Evolutionary conservation across 1,140 invertebrate species (phyloP).

Genomic region (Drosophila bipectinata): DNA sequence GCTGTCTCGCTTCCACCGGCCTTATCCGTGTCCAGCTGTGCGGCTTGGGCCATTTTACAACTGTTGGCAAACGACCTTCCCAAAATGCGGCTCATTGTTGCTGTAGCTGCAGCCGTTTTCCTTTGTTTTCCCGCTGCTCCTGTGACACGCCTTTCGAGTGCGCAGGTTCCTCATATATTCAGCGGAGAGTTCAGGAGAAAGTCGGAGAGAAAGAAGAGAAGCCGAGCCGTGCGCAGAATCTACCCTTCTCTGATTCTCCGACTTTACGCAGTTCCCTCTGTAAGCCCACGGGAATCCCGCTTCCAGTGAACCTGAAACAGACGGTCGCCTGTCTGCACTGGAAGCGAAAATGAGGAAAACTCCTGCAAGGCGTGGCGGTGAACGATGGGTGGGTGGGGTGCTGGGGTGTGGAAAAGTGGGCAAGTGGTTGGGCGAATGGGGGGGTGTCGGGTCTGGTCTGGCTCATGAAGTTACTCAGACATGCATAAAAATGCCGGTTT

Average conservation of each 20-base stretch:
- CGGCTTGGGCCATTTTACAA: constrained; percentile 68
- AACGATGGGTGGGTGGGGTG: neutral
- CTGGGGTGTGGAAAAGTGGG: constrained; percentile 2
- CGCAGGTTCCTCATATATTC: constrained; percentile 61
- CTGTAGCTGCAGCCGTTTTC: constrained; percentile 25
- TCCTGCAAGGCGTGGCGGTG: constrained; percentile 48
- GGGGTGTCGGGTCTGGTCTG: constrained; percentile 53
- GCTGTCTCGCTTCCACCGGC: constrained; percentile 11
- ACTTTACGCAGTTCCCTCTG: constrained; percentile 19
- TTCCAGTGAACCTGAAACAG: constrained; percentile 77
- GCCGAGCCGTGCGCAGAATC: constrained; percentile 46
- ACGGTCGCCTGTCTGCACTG: constrained; percentile 53
- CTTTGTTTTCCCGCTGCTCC: constrained; percentile 46
- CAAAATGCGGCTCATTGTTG: constrained; percentile 62
- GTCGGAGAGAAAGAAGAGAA: constrained; percentile 20
- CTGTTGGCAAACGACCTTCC: constrained; percentile 79
- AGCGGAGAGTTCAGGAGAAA: constrained; percentile 47
- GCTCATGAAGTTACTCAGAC: constrained; percentile 81
- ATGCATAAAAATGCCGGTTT: constrained; percentile 82
- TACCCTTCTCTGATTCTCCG: constrained; percentile 5
- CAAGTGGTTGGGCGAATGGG: neutral
- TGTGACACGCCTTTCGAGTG: constrained; percentile 76
- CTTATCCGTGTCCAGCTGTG: constrained; percentile 62
- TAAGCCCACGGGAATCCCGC: constrained; percentile 49
- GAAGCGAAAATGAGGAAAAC: constrained; percentile 39